Evolutionary conservation across 1,140 invertebrate species (phyloP), one percentile per base, ranked within the genome.

Genomic region (Asbolus verrucosus): DNA sequence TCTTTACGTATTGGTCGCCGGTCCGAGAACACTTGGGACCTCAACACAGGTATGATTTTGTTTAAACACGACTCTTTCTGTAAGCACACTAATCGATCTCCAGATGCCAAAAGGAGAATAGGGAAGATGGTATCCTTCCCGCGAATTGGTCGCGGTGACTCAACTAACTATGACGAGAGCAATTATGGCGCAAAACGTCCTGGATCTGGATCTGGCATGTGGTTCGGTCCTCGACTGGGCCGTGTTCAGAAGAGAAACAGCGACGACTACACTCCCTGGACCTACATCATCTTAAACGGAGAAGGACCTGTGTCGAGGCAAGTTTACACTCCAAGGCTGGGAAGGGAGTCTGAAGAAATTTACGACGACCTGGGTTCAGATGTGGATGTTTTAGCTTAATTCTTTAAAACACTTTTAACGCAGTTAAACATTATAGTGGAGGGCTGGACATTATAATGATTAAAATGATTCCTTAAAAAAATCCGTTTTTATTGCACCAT

Each of bases 391-490:
- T 6, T 36, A 36, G 33, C 21, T 14, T 54, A 54, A 27, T 13
- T 27, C 24, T 27, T n/a, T n/a, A n/a, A n/a, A n/a, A n/a, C n/a
- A n/a, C 24, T 27, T 27, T 54, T 18, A 2, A 8, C 21, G 46
- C 46, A 54, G 19, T 9, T 4, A 9, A 43, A 8, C 61, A 63
- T 63, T 63, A 63, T 63, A 63, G 39, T 63, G 61, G 3, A 6
- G 41, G 61, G 61, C 39, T 63, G 61, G 61, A 41, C 61, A 63
- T 63, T 63, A 63, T 63, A 63, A 63, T 63, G 59, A 36, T n/a
- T n/a, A n/a, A n/a, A n/a, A n/a, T n/a, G n/a, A n/a, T n/a, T n/a
- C 33, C 33, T n/a, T 38, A 38, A 38, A 54, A n/a, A n/a, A n/a
- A n/a, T n/a, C n/a, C n/a, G n/a, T 27, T 54, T 54, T 27, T 54